Base-by-base conservation (phyloP, 2,888 invertebrate genomes). In the Harpalus rufipes region DNA sequence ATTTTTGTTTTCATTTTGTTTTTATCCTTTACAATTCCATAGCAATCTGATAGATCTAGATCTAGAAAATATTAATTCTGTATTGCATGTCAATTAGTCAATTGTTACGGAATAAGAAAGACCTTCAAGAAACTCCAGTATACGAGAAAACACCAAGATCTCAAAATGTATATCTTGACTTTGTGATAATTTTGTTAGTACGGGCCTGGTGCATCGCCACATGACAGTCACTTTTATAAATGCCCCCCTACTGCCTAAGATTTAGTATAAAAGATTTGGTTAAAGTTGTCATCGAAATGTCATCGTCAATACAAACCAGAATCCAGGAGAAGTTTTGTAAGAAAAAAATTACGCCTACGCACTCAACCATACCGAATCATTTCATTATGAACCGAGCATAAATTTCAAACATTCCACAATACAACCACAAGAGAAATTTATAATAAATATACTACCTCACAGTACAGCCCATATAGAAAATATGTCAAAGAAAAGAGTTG, bases 191-290 rank as follows among this genome's bases (percentile, higher is more conserved):
- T 51, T 51, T 51, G 44, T 16, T 14, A 44, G 72, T 83, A 51
- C 83, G 63, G 59, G 16, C 21, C 83, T 74, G 74, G 32, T 10
- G 18, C 4, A 41, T 74, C 72, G 18, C 72, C 18, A 41, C 83
- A 76, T 83, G 83, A 83, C 76, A 83, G 74, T 83, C 83, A 63
- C 76, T 83, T 83, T 83, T 83, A 59, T 83, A 83, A 83, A 83
- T 83, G 83, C 83, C 83, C 83, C 83, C 83, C 83, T 83, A 83
- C 83, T 61, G 83, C 74, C 83, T 74, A 83, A 83, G 83, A 83
- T 83, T 83, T 83, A 83, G 83, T 83, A 83, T 83, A 83, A 83
- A 83, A 83, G 83, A 83, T 83, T 83, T 41, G 83, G 83, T 83
- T 83, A 83, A 83, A 83, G 74, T 83, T 83, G 83, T 83, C 83